Evolutionary conservation across 2,113 vertebrate genomes (phyloP).

Genomic region (Microtus ochrogaster): DNA sequence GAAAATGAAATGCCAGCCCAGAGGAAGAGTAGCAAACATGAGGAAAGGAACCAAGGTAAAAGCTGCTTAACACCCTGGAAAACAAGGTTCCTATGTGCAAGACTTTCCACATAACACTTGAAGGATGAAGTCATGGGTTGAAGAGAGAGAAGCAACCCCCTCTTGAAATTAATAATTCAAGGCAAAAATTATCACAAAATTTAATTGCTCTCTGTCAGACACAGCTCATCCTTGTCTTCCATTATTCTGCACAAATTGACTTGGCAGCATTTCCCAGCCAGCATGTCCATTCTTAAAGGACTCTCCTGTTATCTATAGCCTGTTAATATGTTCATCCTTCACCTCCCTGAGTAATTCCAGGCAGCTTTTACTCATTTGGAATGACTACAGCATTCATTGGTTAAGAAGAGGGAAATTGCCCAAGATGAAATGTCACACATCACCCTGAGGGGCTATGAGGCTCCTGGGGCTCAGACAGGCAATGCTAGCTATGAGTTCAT

Average conservation of each 20-base stretch:
- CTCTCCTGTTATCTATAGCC: conserved; percentile 66
- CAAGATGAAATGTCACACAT: conserved; percentile 14
- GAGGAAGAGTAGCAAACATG: not conserved
- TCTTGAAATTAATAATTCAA: conserved; percentile 74
- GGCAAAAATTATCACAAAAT: conserved; percentile 50
- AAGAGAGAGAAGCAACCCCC: conserved; percentile 30
- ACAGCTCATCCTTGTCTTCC: conserved; percentile 53
- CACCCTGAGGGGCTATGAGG: not conserved
- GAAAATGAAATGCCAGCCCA: not conserved
- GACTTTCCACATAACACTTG: not conserved
- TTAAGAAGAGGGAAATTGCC: not conserved
- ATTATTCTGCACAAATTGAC: conserved; percentile 73
- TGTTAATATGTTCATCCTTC: conserved; percentile 70
- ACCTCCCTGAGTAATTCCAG: conserved; percentile 44
- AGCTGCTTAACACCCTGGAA: no score
- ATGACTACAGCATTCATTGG: not conserved
- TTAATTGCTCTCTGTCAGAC: conserved; percentile 67
- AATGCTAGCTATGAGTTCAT: not conserved
- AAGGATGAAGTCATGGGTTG: not conserved
- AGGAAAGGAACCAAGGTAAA: conserved; percentile 21
- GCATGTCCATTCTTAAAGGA: conserved; percentile 71
- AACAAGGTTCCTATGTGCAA: not conserved
- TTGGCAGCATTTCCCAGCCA: conserved; percentile 64
- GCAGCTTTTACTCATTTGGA: conserved; percentile 55
- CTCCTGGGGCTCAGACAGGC: not conserved